Conservation (phyloP, 2,797 vertebrate genomes). For the Bryconaethiops microstoma region DNA sequence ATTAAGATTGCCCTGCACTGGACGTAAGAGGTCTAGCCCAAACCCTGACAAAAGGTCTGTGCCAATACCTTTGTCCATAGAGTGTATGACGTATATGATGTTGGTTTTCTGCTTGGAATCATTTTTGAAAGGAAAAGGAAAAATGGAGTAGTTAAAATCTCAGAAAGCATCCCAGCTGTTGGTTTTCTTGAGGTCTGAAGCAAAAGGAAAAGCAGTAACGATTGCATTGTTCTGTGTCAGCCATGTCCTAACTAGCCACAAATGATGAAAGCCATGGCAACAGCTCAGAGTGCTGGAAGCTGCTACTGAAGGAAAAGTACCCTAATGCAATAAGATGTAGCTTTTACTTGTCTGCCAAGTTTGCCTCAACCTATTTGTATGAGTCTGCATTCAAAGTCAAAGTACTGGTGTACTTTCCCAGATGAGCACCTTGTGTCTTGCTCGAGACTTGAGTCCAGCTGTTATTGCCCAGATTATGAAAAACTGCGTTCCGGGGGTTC, state of each 20-base stretch:
- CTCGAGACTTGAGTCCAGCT: conserved; percentile 20
- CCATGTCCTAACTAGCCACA: neutral
- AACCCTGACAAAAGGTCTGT: too few species aligned
- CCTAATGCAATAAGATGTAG: neutral
- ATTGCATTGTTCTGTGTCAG: neutral
- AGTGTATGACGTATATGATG: too few species aligned
- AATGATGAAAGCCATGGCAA: conserved; percentile 10
- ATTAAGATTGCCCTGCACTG: too few species aligned
- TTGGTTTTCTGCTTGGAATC: neutral
- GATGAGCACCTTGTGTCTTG: conserved; percentile 25
- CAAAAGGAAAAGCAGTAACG: neutral
- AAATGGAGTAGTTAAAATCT: neutral
- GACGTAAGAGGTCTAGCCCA: too few species aligned
- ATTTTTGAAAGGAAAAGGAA: too few species aligned
- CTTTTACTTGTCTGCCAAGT: neutral
- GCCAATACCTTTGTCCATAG: too few species aligned
- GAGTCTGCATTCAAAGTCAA: conserved; percentile 29
- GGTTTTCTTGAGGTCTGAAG: neutral
- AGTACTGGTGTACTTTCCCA: conserved; percentile 20
- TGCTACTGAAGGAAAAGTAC: neutral
- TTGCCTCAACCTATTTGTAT: conserved; percentile 22
- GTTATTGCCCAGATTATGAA: conserved; percentile 2
- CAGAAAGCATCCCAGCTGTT: neutral
- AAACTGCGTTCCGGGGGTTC: neutral
- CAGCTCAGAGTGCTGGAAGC: neutral